Evolutionary conservation across 2,113 vertebrate species (phyloP).

Genomic region (Sinocyclocheilus grahami): DNA sequence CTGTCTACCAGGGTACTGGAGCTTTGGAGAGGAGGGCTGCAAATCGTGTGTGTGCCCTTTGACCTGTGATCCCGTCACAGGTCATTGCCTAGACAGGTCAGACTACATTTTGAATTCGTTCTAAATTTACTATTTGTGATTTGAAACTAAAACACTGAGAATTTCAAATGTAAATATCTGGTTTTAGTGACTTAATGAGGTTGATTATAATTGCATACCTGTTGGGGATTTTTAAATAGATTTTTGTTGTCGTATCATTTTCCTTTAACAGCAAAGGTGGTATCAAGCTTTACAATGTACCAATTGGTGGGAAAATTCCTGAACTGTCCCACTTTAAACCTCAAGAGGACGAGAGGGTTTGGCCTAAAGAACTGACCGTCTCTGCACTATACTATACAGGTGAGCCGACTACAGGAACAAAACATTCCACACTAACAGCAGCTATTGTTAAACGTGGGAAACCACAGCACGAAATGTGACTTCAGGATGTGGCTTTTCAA

Average conservation of each 20-base stretch:
- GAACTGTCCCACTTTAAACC: slow-evolving; percentile 68
- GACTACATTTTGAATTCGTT: background rate
- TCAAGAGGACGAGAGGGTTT: slow-evolving; percentile 75
- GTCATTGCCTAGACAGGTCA: slow-evolving; percentile 80
- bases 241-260: background rate
- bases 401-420: slow-evolving; percentile 55
- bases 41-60: slow-evolving; percentile 79
- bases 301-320: slow-evolving; percentile 82
- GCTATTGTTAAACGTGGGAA: background rate
- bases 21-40: slow-evolving; percentile 82
- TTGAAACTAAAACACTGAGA: background rate
- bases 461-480: background rate
- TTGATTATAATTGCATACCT: background rate
- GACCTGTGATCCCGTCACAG: slow-evolving; percentile 79
- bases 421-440: slow-evolving; percentile 12
- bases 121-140: background rate
- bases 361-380: slow-evolving; percentile 82
- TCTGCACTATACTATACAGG: slow-evolving; percentile 85
- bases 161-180: background rate
- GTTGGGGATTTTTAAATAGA: background rate
- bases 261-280: slow-evolving; percentile 68
- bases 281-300: slow-evolving; percentile 77
- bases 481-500: background rate
- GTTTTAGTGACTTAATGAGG: background rate
- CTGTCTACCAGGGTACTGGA: slow-evolving; percentile 86